These are phyloP conservation scores for Irena cyanogastra DNA, from an alignment of 2,113 vertebrate species.

Conservation along the genomic window DNA sequence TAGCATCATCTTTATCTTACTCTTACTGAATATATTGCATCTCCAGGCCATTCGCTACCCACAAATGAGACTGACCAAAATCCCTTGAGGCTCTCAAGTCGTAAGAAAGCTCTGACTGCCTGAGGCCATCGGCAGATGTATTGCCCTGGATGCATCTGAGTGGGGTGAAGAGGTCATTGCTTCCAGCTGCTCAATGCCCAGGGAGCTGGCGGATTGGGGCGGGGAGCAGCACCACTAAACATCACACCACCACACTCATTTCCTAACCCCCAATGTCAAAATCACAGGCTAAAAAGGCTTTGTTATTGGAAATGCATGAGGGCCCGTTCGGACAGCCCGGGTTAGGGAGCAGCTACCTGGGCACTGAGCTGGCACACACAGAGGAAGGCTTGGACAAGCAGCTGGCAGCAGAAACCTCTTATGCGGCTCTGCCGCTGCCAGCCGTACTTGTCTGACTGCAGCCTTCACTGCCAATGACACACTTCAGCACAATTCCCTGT, in stretches of 20 bases:
- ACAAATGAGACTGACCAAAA: background rate
- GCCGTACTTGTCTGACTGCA: background rate
- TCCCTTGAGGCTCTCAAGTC: background rate
- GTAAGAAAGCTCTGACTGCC: background rate
- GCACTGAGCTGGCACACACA: background rate
- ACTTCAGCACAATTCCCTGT: background rate
- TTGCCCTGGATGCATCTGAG: background rate
- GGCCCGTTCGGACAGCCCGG: background rate
- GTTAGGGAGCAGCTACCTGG: background rate
- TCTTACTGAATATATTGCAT: background rate
- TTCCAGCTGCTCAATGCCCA: background rate
- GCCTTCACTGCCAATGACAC: background rate
- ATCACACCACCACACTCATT: rapidly evolving
- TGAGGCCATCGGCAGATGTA: background rate
- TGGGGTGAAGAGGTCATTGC: conserved; percentile 8
- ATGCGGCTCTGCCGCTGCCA: background rate
- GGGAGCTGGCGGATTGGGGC: rapidly evolving
- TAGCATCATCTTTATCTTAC: background rate
- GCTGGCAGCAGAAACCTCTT: background rate
- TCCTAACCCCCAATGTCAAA: background rate
- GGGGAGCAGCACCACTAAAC: background rate
- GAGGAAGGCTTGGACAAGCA: background rate
- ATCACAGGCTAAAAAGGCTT: background rate
- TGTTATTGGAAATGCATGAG: rapidly evolving
- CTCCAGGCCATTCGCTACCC: background rate